Percentiles rank a stretch among this genome's conserved stretches.
Conservation (phyloP, 2,888 invertebrate species). For the Toxonevra muliebris region DNA sequence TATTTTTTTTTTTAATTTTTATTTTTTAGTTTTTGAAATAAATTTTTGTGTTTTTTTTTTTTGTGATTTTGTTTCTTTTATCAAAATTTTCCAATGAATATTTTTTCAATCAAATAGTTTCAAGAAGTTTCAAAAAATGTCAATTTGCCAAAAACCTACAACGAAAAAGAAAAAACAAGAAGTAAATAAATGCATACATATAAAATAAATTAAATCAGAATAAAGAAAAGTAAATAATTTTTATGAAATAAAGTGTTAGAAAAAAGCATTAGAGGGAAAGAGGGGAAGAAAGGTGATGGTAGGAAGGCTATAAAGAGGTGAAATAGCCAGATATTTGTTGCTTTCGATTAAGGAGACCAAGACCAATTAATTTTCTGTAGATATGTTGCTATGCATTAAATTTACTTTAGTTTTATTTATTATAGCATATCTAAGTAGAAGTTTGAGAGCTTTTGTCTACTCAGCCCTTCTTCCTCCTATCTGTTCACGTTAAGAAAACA, state of each 20-base stretch:
- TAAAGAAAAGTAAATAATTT: neutral
- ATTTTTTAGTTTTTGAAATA: slow-evolving; percentile 19
- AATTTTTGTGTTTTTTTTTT: slow-evolving; percentile 9
- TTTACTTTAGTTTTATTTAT: too few species aligned
- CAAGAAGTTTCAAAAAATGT: slow-evolving; percentile 37
- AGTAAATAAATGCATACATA: slow-evolving; percentile 33
- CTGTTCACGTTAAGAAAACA: too few species aligned
- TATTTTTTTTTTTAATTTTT: neutral
- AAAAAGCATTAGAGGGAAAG: neutral
- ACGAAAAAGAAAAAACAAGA: slow-evolving; percentile 39
- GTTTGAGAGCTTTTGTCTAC: too few species aligned
- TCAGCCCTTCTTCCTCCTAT: too few species aligned
- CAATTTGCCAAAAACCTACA: slow-evolving; percentile 48
- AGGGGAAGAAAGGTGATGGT: neutral
- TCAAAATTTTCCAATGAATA: slow-evolving; percentile 6
- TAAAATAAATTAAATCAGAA: slow-evolving; percentile 29
- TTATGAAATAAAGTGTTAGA: neutral
- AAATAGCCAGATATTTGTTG: too few species aligned
- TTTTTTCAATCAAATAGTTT: slow-evolving; percentile 12
- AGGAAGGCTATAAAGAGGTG: neutral
- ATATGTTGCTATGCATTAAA: too few species aligned
- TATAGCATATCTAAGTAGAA: too few species aligned
- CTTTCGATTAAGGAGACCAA: too few species aligned
- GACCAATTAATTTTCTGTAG: too few species aligned
- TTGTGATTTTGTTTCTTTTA: slow-evolving; percentile 17